Percentiles rank a stretch among this genome's conserved stretches.
These are phyloP conservation scores for Morpho deidamia DNA, from an alignment of 2,888 invertebrate species.

Conservation along the genomic window DNA sequence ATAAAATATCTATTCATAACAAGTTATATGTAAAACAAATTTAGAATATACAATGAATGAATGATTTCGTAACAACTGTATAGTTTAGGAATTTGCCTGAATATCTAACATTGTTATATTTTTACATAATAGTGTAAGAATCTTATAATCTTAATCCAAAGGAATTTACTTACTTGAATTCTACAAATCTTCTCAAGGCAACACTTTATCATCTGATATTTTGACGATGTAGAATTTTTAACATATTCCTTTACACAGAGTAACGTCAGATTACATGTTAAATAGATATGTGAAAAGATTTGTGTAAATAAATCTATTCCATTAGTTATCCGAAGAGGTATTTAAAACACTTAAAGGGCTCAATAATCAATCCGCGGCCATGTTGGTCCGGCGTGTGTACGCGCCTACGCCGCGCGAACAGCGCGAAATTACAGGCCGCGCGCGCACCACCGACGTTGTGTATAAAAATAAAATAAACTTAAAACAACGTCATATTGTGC, in stretches of 20 bases:
- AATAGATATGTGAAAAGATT: slow-evolving; percentile 5
- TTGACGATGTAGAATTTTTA: slow-evolving; percentile 45
- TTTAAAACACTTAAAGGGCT: slow-evolving; percentile 1
- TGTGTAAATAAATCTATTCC: slow-evolving; percentile 2
- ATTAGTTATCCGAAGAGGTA: not conserved
- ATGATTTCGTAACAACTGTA: too few relatives aligned
- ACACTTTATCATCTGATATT: slow-evolving; percentile 52
- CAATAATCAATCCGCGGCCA: slow-evolving; percentile 45
- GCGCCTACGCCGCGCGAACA: slow-evolving; percentile 74
- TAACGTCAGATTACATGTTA: slow-evolving; percentile 4
- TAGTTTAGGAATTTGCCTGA: too few relatives aligned
- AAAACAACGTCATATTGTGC: slow-evolving; percentile 75
- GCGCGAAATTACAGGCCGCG: slow-evolving; percentile 75
- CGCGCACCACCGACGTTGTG: slow-evolving; percentile 60
- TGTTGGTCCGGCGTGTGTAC: slow-evolving; percentile 68
- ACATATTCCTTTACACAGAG: slow-evolving; percentile 35
- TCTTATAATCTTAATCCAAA: too few relatives aligned
- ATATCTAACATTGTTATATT: too few relatives aligned
- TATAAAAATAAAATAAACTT: slow-evolving; percentile 78
- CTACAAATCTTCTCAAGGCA: slow-evolving; percentile 49
- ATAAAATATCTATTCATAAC: too few relatives aligned
- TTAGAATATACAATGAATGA: too few relatives aligned
- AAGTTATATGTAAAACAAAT: too few relatives aligned
- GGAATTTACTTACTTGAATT: slow-evolving; percentile 51
- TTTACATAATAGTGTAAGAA: too few relatives aligned